phyloP scores from a whole-genome alignment of 2,888 invertebrate genomes.

The Polyploca ridens region DNA sequence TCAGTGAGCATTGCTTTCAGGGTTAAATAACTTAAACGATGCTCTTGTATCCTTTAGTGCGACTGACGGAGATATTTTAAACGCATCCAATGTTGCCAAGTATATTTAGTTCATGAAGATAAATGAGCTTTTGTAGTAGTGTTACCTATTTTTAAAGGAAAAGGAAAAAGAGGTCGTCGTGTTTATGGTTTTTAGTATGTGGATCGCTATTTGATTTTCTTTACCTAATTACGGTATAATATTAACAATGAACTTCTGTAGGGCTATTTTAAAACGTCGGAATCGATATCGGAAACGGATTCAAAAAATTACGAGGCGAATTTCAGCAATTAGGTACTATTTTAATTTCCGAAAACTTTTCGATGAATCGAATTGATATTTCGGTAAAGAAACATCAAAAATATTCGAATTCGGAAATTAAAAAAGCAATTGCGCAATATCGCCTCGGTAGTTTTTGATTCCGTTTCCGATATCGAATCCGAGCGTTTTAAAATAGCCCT shows the following conservation, averaged over 20 bases:
- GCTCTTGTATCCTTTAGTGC: conserved; percentile 57
- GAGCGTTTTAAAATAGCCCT: no score
- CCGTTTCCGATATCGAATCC: no score
- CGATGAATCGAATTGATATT: no score
- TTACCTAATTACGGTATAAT: neutral
- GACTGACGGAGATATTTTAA: conserved; percentile 56
- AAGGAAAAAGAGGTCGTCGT: neutral
- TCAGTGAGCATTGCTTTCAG: conserved; percentile 71
- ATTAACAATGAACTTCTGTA: neutral
- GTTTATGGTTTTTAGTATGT: neutral
- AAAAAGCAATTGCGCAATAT: no score
- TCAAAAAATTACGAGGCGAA: no score
- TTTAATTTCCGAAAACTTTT: no score
- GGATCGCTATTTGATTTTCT: neutral
- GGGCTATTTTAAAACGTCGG: no score
- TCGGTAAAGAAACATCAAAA: no score
- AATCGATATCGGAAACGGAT: no score
- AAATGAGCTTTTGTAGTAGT: conserved; percentile 42
- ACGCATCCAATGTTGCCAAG: conserved; percentile 44
- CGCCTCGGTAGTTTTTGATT: no score
- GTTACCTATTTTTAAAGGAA: conserved; percentile 18
- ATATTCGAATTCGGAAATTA: no score
- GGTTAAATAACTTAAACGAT: conserved; percentile 77
- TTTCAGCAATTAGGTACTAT: no score
- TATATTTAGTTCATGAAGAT: conserved; percentile 65